phyloP scores from a whole-genome alignment of 2,888 invertebrate genomes.

The Cheilosia urbana region DNA sequence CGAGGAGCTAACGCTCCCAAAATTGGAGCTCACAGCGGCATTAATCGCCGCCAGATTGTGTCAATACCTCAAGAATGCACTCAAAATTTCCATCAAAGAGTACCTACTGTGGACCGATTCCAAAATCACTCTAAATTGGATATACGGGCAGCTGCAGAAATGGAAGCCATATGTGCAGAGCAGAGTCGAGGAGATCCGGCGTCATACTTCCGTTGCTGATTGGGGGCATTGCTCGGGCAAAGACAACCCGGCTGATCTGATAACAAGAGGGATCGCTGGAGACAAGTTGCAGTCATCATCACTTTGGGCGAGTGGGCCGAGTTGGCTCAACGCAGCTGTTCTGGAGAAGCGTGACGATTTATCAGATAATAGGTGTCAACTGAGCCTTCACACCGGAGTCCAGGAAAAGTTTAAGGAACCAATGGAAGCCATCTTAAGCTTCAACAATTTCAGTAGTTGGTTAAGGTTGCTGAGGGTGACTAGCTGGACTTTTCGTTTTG shows the following conservation, averaged over 20 bases:
- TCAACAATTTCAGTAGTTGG: slow-evolving; percentile 15
- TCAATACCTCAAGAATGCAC: slow-evolving; percentile 10
- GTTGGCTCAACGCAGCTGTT: slow-evolving; percentile 34
- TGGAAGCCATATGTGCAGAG: slow-evolving; percentile 51
- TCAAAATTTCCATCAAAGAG: slow-evolving; percentile 15
- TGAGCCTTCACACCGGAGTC: background rate
- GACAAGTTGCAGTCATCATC: slow-evolving; percentile 33
- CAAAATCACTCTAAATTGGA: slow-evolving; percentile 42
- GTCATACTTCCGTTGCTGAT: slow-evolving; percentile 8
- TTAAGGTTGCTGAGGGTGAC: slow-evolving; percentile 28
- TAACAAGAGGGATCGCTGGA: slow-evolving; percentile 44
- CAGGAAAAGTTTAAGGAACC: background rate
- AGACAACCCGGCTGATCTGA: no score
- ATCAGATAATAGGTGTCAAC: background rate
- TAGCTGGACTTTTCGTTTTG: slow-evolving; percentile 36
- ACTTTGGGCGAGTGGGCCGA: slow-evolving; percentile 39
- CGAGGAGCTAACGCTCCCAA: slow-evolving; percentile 30
- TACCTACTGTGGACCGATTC: slow-evolving; percentile 39
- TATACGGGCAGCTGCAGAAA: slow-evolving; percentile 27
- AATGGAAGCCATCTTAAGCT: slow-evolving; percentile 4
- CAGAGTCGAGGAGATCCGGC: slow-evolving; percentile 52
- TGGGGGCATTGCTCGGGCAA: slow-evolving; percentile 44
- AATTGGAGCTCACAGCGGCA: no score
- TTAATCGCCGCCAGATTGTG: slow-evolving; percentile 39
- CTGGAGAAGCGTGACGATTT: background rate